Evolutionary conservation across 1,140 invertebrate species (phyloP), one percentile per base, ranked within the genome.

Genomic region (Odontomachus brunneus): DNA sequence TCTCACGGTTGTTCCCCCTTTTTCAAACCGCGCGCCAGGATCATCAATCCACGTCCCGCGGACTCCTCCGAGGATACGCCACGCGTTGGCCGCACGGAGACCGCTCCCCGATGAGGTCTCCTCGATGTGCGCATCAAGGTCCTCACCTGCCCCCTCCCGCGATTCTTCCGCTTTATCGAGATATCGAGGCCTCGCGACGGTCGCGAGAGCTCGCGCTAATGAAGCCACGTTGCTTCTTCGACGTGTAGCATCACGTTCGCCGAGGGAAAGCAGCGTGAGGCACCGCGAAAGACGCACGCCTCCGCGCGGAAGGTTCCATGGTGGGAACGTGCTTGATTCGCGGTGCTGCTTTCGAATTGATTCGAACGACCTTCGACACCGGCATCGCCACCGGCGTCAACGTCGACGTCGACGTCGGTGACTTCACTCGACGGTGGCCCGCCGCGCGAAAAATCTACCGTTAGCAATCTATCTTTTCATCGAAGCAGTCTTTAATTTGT

Each of bases 1-100:
- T 26, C 17, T 12, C 19, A 2, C 49, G 2, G 19, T 72, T 48
- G 12, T 44, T 44, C 48, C 51, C 59, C 33, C 17, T 66, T 55
- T 60, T 73, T 67, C 60, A 44, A 81, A 84, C 44, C 26, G 33
- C 73, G 81, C 84, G 81, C 75, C 74, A 53, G 74, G 83, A 86
- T 88, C 89, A 89, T 89, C 88, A 88, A 89, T 89, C 88, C 84
- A 88, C 73, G 89, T 89, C 89, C 53, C 73, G 60, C 62, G 73
- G 53, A 82, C 85, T 84, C 62, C 87, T 85, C 73, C 69, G 29
- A 57, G 65, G 29, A 80, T 78, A 67, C 60, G 67, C 67, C 76
- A 69, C 51, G 71, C 49, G 62, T 53, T 38, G 15, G 33, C 29
- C 2, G 51, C 33, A 51, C 80, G 62, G 63, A 63, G 48, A n/a